phyloP scores from a whole-genome alignment of 1,140 invertebrate species.

The Archivesica marissinica region DNA sequence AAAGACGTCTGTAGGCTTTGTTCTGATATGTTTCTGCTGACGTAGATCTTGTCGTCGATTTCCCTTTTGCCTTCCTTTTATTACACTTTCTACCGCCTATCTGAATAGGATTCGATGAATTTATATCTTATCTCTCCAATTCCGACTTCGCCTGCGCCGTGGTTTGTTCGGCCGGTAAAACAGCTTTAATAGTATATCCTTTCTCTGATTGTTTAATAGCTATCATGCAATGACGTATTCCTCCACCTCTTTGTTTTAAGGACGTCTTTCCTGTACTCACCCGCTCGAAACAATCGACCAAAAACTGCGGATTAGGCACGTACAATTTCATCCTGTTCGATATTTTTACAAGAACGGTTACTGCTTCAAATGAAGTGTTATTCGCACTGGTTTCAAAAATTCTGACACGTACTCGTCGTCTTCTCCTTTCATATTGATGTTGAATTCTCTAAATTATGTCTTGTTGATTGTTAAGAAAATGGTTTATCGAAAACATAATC shows the following conservation, averaged over 20 bases:
- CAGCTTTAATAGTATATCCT: slow-evolving; percentile 20
- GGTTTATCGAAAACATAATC: slow-evolving; percentile 7
- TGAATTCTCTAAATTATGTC: not conserved
- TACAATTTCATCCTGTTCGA: slow-evolving; percentile 7
- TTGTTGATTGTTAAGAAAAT: slow-evolving; percentile 3
- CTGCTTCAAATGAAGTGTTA: slow-evolving; percentile 36
- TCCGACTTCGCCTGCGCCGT: slow-evolving; percentile 53
- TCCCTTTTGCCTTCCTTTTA: too few species aligned
- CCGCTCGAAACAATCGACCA: slow-evolving; percentile 30
- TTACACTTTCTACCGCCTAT: too few species aligned
- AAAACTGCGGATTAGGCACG: slow-evolving; percentile 33
- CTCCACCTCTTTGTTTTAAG: not conserved
- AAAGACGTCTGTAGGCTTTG: too few species aligned
- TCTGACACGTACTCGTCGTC: not conserved
- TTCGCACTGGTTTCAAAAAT: not conserved
- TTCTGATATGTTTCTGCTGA: too few species aligned
- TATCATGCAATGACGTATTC: not conserved
- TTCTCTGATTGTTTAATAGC: slow-evolving; percentile 14
- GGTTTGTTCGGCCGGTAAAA: slow-evolving; percentile 58
- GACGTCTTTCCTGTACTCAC: not conserved
- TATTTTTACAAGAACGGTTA: slow-evolving; percentile 15
- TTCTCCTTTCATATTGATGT: slow-evolving; percentile 18
- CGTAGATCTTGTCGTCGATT: too few species aligned
- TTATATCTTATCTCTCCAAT: slow-evolving; percentile 37
- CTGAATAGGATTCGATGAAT: too few species aligned